Evolutionary conservation across 2,888 invertebrate species (phyloP).

Genomic region (Nemotelus nigrinus): DNA sequence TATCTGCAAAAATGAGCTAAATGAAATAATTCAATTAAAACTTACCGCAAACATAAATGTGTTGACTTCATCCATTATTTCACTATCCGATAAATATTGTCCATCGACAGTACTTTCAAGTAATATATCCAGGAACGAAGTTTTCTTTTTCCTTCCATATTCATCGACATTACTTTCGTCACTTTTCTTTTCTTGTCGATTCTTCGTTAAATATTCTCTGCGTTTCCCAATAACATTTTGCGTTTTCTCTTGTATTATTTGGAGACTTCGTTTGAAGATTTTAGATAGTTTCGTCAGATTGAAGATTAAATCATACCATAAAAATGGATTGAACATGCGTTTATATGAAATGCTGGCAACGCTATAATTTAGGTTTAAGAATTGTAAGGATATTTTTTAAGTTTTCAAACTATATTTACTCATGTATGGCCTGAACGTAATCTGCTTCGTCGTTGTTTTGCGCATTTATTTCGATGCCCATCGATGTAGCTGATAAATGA

Average conservation of each 20-base stretch:
- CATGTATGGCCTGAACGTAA: constrained; percentile 74
- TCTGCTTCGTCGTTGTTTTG: constrained; percentile 71
- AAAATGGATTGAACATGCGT: constrained; percentile 46
- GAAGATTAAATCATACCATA: constrained; percentile 39
- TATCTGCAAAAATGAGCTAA: background rate
- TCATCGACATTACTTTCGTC: background rate
- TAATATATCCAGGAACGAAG: constrained; percentile 72
- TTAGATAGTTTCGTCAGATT: constrained; percentile 25
- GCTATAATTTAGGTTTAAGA: background rate
- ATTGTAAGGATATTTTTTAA: background rate
- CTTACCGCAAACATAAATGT: constrained; percentile 73
- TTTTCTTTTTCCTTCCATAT: constrained; percentile 67
- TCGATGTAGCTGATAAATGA: constrained; percentile 70
- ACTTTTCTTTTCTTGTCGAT: background rate
- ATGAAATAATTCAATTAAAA: background rate
- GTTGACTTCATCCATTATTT: constrained; percentile 72
- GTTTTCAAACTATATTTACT: constrained; percentile 65
- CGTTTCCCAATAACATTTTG: constrained; percentile 45
- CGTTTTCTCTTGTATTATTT: constrained; percentile 40
- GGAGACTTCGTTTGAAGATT: constrained; percentile 15
- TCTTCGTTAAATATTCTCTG: constrained; percentile 10
- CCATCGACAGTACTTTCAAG: constrained; percentile 68
- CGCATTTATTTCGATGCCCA: constrained; percentile 77
- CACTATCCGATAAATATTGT: constrained; percentile 66
- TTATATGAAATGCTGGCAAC: constrained; percentile 11